A percentile compares a stretch with the other conserved stretches of the same genome.
These are phyloP conservation scores for Rhabdomys dilectus DNA, from an alignment of 2,113 vertebrate species.

Conservation along the genomic window DNA sequence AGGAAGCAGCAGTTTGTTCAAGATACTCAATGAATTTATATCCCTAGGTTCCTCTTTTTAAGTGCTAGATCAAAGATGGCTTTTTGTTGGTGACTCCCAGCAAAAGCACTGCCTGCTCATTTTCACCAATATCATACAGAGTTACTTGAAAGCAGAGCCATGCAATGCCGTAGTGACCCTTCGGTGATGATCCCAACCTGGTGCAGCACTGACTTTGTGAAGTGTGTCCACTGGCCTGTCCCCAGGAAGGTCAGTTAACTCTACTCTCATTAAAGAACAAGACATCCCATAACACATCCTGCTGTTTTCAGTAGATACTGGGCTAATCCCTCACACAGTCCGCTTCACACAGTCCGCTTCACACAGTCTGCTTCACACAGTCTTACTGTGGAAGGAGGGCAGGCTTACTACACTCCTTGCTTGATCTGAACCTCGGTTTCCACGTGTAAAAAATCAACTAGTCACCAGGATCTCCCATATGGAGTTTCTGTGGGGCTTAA, in stretches of 20 bases:
- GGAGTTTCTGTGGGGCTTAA: neutral
- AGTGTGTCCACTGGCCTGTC: neutral
- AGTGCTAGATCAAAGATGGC: neutral
- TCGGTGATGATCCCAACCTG: neutral
- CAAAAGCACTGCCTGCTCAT: neutral
- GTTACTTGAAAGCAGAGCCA: neutral
- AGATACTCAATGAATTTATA: neutral
- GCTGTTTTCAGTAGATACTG: neutral
- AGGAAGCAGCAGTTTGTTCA: neutral
- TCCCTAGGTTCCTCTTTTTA: neutral
- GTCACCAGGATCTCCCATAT: neutral
- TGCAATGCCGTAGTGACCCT: fast-evolving
- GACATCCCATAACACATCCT: neutral
- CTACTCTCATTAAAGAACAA: neutral
- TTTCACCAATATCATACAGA: neutral
- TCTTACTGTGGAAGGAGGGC: neutral
- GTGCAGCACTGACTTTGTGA: neutral
- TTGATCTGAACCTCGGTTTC: neutral
- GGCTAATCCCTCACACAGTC: neutral
- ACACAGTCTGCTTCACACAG: fast-evolving
- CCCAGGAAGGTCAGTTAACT: neutral
- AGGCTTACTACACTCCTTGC: fast-evolving
- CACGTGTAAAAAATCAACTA: neutral
- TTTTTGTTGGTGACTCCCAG: neutral
- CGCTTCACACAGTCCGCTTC: fast-evolving